Percentiles rank a stretch among this genome's conserved stretches.
Evolutionary conservation across 2,797 vertebrate genomes (phyloP).

Genomic region (Sternotherus odoratus): DNA sequence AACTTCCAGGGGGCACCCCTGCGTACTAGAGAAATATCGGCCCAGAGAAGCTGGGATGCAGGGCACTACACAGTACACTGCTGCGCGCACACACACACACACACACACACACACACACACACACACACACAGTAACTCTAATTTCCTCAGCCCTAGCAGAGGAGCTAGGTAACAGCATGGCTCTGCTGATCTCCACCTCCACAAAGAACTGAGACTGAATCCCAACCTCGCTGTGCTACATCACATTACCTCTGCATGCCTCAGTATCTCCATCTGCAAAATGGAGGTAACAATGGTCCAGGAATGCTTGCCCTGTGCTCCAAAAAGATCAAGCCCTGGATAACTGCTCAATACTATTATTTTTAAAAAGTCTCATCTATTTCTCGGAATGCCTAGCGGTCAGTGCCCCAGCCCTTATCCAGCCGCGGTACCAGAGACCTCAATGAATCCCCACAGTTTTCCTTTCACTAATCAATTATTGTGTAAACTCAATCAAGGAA

Average conservation of each 20-base stretch:
- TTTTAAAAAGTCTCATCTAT: neutral
- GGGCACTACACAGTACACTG: neutral
- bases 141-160: no score
- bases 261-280: neutral
- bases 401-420: neutral
- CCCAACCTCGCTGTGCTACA: neutral
- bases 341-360: neutral
- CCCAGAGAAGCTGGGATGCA: neutral
- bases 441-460: neutral
- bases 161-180: no score
- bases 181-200: neutral
- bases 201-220: neutral
- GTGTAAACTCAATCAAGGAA: neutral
- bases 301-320: neutral
- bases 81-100: no score
- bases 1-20: neutral
- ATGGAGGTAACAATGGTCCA: fast-evolving
- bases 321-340: neutral
- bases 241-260: fast-evolving
- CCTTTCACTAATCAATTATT: neutral
- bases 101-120: neutral
- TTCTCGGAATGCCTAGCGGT: neutral
- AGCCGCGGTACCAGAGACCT: no score
- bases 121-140: neutral
- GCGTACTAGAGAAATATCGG: neutral